Conservation (phyloP, 2,113 vertebrate species). For the Clarias gariepinus region DNA sequence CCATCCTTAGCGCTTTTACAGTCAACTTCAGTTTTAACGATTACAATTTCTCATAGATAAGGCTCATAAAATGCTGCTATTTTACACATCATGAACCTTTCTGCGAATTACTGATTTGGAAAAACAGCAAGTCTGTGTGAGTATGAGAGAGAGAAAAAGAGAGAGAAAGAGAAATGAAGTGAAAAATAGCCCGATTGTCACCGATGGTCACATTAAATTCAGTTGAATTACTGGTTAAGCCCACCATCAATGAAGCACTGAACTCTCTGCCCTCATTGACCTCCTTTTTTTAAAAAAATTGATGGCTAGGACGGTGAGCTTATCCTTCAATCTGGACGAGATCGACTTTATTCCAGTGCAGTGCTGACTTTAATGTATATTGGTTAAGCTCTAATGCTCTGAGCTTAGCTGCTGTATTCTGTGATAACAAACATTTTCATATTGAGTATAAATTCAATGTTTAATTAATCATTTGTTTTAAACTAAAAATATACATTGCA, state of each 20-base stretch:
- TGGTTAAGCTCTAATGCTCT: constrained; percentile 38
- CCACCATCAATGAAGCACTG: constrained; percentile 45
- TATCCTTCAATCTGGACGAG: constrained; percentile 19
- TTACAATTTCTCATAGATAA: constrained; percentile 20
- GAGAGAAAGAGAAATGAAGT: constrained; percentile 49
- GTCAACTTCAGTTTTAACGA: not conserved
- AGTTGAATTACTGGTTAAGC: constrained; percentile 54
- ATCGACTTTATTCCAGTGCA: constrained; percentile 22
- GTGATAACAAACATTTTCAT: not conserved
- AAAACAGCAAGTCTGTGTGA: constrained; percentile 31
- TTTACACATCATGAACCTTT: constrained; percentile 40
- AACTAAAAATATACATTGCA: not conserved
- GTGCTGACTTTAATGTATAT: constrained; percentile 38
- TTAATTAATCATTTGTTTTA: not conserved
- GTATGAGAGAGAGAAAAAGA: constrained; percentile 29
- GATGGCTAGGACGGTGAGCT: constrained; percentile 24
- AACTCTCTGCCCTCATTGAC: constrained; percentile 48
- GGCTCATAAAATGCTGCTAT: constrained; percentile 35
- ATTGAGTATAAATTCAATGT: not conserved
- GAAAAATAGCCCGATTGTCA: constrained; percentile 54
- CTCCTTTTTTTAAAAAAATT: constrained; percentile 38
- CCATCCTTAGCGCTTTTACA: not conserved
- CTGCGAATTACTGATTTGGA: constrained; percentile 47
- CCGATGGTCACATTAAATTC: constrained; percentile 55
- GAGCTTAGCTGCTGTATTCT: not conserved